These are phyloP conservation scores for Carassius carassius DNA, from an alignment of 2,113 vertebrate genomes.

Conservation along the genomic window DNA sequence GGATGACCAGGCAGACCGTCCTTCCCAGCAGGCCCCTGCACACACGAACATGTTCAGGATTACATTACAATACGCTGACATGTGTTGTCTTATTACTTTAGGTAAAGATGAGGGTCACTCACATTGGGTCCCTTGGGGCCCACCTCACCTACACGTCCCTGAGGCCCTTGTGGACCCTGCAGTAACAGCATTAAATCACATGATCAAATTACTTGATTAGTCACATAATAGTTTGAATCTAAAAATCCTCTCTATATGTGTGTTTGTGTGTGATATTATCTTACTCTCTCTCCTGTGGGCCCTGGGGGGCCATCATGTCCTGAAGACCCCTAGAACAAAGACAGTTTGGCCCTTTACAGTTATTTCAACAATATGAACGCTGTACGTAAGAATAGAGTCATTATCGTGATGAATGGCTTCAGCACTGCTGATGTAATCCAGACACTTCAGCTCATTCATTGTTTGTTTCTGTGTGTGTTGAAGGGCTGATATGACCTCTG, in stretches of 20 bases:
- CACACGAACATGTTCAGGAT: background rate
- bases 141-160: conserved; percentile 90
- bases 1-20: conserved; percentile 96
- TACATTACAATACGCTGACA: background rate
- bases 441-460: background rate
- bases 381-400: conserved; percentile 11
- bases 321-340: conserved; percentile 81
- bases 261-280: conserved; percentile 39
- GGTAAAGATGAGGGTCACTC: conserved; percentile 66
- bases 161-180: conserved; percentile 92
- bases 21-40: conserved; percentile 91
- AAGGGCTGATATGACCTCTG: conserved; percentile 41
- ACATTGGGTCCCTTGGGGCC: conserved; percentile 96
- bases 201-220: background rate
- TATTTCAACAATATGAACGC: background rate
- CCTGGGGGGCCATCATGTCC: conserved; percentile 91
- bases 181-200: background rate
- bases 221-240: background rate
- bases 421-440: background rate
- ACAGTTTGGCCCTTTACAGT: background rate
- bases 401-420: conserved; percentile 14
- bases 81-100: background rate
- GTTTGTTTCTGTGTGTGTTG: background rate
- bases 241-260: background rate
- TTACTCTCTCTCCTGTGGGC: conserved; percentile 91